These are phyloP conservation scores for Chrysolina oricalcia DNA, from an alignment of 2,888 invertebrate genomes.

Conservation along the genomic window DNA sequence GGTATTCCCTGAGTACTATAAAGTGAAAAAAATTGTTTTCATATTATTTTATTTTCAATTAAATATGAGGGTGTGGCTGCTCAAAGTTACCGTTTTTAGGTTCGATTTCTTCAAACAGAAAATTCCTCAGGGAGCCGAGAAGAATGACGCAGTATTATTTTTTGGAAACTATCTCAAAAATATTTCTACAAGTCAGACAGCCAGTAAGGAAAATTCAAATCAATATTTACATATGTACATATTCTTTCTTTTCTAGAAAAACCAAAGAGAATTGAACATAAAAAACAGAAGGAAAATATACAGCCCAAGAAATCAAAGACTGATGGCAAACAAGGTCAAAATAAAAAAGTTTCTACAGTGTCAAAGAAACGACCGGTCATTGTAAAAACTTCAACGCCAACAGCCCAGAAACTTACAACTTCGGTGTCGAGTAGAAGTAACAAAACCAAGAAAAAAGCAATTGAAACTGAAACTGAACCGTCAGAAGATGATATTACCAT, in stretches of 20 bases:
- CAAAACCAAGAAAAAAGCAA: neutral
- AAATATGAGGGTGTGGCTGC: no score
- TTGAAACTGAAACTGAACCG: constrained; percentile 29
- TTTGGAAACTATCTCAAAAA: constrained; percentile 34
- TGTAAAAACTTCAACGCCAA: neutral
- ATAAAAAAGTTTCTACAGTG: neutral
- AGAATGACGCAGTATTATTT: constrained; percentile 41
- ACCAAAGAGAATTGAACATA: neutral
- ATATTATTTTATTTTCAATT: no score
- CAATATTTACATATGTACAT: neutral
- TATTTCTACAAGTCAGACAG: neutral
- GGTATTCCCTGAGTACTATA: no score
- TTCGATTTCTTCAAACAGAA: constrained; percentile 33
- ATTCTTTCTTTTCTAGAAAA: neutral
- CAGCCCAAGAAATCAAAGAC: neutral
- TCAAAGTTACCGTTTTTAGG: constrained; percentile 34
- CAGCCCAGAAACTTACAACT: neutral
- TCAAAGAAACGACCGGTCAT: neutral
- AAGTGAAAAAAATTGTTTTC: no score
- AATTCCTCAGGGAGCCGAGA: constrained; percentile 30
- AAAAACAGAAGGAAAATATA: neutral
- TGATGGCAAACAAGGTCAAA: neutral
- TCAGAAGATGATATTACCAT: constrained; percentile 39
- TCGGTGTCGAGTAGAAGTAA: neutral
- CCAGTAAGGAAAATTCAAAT: constrained; percentile 16